These are phyloP conservation scores for Acanthornis magna DNA, from an alignment of 2,797 vertebrate genomes.

Conservation along the genomic window DNA sequence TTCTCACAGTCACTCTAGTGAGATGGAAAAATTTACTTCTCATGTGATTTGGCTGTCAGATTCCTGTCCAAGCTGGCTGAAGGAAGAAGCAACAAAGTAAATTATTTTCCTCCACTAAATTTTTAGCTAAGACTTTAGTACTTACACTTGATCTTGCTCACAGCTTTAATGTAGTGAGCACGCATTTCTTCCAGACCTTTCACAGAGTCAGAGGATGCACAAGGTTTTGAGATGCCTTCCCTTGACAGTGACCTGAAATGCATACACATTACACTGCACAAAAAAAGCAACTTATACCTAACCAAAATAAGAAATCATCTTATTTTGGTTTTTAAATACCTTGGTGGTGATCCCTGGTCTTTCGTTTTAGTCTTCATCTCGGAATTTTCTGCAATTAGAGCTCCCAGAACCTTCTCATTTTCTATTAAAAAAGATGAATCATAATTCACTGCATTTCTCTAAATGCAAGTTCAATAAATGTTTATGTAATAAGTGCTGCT, in stretches of 20 bases:
- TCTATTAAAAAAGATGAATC: conserved; percentile 55
- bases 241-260: conserved; percentile 70
- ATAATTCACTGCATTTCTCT: neutral
- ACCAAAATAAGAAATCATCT: neutral
- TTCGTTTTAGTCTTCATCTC: conserved; percentile 77
- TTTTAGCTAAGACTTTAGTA: conserved; percentile 5
- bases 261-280: neutral
- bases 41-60: neutral
- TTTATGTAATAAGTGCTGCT: neutral
- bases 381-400: conserved; percentile 70
- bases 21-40: neutral
- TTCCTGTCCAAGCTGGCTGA: neutral
- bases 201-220: conserved; percentile 67
- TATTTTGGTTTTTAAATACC: conserved; percentile 52
- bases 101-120: neutral
- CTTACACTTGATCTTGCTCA: conserved; percentile 92
- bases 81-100: neutral
- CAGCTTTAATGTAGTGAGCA: conserved; percentile 87
- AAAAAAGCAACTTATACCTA: neutral
- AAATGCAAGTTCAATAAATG: neutral
- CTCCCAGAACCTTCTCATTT: conserved; percentile 74
- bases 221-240: conserved; percentile 42
- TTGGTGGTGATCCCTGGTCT: conserved; percentile 70
- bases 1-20: neutral
- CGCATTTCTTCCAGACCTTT: conserved; percentile 90